These are phyloP conservation scores for Ennomos fuscantarius DNA, from an alignment of 2,888 invertebrate genomes.

Conservation along the genomic window DNA sequence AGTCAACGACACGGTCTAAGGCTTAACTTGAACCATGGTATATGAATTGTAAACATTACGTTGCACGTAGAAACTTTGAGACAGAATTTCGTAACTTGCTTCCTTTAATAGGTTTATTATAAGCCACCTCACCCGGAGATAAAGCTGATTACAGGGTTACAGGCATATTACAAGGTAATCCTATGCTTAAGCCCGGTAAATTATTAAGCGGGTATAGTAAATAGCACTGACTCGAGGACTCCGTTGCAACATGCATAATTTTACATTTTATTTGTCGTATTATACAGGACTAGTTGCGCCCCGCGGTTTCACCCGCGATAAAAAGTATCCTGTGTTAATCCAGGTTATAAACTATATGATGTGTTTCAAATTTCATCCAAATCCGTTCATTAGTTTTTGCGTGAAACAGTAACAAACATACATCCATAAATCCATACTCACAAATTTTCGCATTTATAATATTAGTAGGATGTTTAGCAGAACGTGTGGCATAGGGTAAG, in stretches of 20 bases:
- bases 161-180: conserved; percentile 48
- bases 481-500: too few relatives aligned
- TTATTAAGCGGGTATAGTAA: conserved; percentile 18
- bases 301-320: too few relatives aligned
- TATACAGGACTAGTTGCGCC: too few relatives aligned
- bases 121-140: conserved; percentile 45
- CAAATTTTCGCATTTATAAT: too few relatives aligned
- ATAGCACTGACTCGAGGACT: conserved; percentile 2
- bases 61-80: conserved; percentile 15
- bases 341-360: too few relatives aligned
- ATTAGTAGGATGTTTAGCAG: too few relatives aligned
- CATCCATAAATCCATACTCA: too few relatives aligned
- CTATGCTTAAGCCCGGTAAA: conserved; percentile 41
- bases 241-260: conserved; percentile 19
- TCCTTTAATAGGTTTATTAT: conserved; percentile 34
- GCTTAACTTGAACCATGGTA: conserved; percentile 38
- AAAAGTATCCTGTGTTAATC: too few relatives aligned
- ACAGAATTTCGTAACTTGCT: conserved; percentile 49
- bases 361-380: too few relatives aligned
- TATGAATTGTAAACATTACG: conserved; percentile 49
- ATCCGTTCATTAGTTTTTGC: too few relatives aligned
- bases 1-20: conserved; percentile 53
- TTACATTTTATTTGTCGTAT: too few relatives aligned
- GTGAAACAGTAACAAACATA: too few relatives aligned
- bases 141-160: conserved; percentile 51